Conservation (phyloP, 2,113 vertebrate genomes). For the Eulemur macaco region DNA sequence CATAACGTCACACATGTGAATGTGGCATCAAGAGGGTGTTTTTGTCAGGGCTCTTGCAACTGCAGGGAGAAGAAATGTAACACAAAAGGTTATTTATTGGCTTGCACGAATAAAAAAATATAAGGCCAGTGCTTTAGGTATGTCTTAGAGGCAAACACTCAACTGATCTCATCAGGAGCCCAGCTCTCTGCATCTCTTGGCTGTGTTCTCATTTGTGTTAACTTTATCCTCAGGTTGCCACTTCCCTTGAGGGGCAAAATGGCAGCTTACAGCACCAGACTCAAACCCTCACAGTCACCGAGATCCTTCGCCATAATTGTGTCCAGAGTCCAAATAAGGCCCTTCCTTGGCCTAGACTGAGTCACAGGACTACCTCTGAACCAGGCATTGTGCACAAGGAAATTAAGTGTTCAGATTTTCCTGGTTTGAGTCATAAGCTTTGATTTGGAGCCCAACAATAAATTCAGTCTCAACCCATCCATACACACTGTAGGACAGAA, state of each 20-base stretch:
- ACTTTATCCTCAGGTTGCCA: background rate
- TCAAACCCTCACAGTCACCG: background rate
- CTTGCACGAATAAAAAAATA: background rate
- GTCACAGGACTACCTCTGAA: background rate
- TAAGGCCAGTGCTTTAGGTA: background rate
- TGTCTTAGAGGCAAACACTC: background rate
- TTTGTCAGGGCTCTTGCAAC: background rate
- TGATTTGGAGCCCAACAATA: background rate
- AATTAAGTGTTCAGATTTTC: background rate
- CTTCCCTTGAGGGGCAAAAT: background rate
- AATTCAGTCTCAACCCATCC: background rate
- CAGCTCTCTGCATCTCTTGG: background rate
- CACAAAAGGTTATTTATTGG: constrained; percentile 16
- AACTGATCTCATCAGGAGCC: background rate
- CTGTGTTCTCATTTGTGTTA: background rate
- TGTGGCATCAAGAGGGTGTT: background rate
- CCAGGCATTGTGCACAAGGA: background rate
- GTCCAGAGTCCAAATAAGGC: background rate
- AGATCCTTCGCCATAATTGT: background rate
- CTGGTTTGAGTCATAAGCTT: background rate
- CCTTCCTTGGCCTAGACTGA: background rate
- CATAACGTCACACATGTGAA: background rate
- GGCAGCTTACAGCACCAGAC: background rate
- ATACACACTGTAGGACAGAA: background rate
- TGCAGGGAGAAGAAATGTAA: background rate